Evolutionary conservation across 1,140 invertebrate species (phyloP).

Genomic region (Linepithema humile): DNA sequence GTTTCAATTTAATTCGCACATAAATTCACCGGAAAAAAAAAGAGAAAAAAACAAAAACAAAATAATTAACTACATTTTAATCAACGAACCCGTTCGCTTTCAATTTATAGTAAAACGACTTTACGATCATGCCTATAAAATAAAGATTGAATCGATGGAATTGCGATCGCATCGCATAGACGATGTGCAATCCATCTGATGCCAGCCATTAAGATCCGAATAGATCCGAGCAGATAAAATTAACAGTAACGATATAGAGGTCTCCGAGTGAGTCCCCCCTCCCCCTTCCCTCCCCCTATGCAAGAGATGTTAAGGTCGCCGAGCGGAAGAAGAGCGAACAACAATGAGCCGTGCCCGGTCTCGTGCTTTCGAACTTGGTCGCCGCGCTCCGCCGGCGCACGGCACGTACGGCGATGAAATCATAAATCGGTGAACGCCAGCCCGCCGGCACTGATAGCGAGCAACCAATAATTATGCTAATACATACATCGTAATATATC

Average conservation of each 20-base stretch:
- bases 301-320: background rate
- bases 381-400: slow-evolving; percentile 60
- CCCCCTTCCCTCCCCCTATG: background rate
- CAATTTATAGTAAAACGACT: slow-evolving; percentile 3
- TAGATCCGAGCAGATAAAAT: background rate
- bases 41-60: no score
- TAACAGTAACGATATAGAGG: no score
- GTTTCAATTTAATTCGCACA: background rate
- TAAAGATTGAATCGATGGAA: background rate
- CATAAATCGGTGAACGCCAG: slow-evolving; percentile 81
- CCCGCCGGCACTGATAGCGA: slow-evolving; percentile 81
- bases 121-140: background rate
- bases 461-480: slow-evolving; percentile 83
- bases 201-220: background rate
- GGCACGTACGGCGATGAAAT: slow-evolving; percentile 80
- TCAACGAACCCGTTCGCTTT: background rate
- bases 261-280: no score
- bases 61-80: slow-evolving; percentile 10
- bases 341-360: slow-evolving; percentile 53
- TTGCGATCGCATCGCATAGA: background rate
- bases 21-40: background rate
- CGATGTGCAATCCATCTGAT: background rate
- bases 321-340: slow-evolving; percentile 40
- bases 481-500: slow-evolving; percentile 80
- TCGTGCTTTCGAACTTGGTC: slow-evolving; percentile 61